Evolutionary conservation across 2,888 invertebrate species (phyloP).

Genomic region (Caenorhabditis becei): DNA sequence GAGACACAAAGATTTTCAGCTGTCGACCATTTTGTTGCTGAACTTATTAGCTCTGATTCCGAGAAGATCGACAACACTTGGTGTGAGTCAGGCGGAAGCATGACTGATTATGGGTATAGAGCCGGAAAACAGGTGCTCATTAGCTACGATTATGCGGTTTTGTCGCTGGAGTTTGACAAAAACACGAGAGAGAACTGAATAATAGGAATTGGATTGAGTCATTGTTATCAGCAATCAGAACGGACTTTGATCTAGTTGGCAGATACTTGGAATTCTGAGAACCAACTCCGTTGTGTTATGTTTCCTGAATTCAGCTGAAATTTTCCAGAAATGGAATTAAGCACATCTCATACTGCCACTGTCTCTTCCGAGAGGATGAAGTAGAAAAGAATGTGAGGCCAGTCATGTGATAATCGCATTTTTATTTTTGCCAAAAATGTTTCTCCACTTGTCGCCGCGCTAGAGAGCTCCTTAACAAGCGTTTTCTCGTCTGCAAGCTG

Average conservation of each 20-base stretch:
- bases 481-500: too few relatives aligned
- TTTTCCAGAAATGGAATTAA: too few relatives aligned
- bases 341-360: too few relatives aligned
- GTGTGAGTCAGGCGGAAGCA: constrained; percentile 19
- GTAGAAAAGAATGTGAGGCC: too few relatives aligned
- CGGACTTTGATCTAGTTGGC: not conserved
- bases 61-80: constrained; percentile 38
- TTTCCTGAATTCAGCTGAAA: too few relatives aligned
- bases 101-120: constrained; percentile 26
- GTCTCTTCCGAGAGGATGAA: too few relatives aligned
- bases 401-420: too few relatives aligned
- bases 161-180: not conserved
- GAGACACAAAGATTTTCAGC: constrained; percentile 23
- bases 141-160: constrained; percentile 21
- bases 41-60: constrained; percentile 30
- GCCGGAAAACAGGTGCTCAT: constrained; percentile 25
- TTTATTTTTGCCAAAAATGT: too few relatives aligned
- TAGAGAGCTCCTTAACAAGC: too few relatives aligned
- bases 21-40: constrained; percentile 20
- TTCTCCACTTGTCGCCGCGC: too few relatives aligned
- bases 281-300: too few relatives aligned
- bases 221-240: not conserved
- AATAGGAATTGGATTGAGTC: not conserved
- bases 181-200: not conserved
- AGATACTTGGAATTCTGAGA: too few relatives aligned